Conservation (phyloP, 30 jellyfish, hydroid and myxozoan species). For the Aurelia sp. region DNA sequence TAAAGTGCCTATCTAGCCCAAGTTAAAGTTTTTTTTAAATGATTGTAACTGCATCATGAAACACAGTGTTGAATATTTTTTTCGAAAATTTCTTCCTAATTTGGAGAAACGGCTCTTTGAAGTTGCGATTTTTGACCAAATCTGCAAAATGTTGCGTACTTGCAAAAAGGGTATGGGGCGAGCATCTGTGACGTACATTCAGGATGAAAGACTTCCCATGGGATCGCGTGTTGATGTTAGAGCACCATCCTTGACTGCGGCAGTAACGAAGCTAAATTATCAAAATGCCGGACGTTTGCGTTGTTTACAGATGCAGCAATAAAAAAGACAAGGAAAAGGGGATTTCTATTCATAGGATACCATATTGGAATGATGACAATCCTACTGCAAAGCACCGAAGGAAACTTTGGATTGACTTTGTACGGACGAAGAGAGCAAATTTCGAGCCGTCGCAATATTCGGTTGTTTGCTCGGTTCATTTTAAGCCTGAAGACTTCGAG, state of each 20-base stretch:
- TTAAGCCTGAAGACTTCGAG: constrained; percentile 3
- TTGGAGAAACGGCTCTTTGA: neutral
- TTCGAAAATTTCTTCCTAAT: neutral
- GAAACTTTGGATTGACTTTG: neutral
- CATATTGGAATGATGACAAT: constrained; percentile 2
- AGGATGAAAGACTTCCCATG: neutral
- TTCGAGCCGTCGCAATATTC: neutral
- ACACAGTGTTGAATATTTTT: neutral
- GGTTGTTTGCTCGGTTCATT: neutral
- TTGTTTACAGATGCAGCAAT: constrained; percentile 6
- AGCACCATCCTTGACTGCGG: neutral
- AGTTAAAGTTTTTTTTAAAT: neutral
- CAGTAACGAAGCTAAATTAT: neutral
- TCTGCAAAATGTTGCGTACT: constrained; percentile 1
- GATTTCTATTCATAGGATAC: constrained; percentile 1
- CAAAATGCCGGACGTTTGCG: constrained; percentile 32
- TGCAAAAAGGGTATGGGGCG: constrained; percentile 14
- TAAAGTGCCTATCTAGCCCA: constrained; percentile 33
- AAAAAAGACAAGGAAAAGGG: neutral
- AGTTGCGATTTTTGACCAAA: constrained; percentile 10
- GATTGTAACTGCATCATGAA: neutral
- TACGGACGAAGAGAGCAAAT: neutral
- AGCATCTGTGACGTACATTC: constrained; percentile 12
- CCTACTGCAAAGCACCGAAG: neutral
- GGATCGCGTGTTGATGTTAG: neutral